Evolutionary conservation across 2,113 vertebrate genomes (phyloP).

Genomic region (Hiodon alosoides): DNA sequence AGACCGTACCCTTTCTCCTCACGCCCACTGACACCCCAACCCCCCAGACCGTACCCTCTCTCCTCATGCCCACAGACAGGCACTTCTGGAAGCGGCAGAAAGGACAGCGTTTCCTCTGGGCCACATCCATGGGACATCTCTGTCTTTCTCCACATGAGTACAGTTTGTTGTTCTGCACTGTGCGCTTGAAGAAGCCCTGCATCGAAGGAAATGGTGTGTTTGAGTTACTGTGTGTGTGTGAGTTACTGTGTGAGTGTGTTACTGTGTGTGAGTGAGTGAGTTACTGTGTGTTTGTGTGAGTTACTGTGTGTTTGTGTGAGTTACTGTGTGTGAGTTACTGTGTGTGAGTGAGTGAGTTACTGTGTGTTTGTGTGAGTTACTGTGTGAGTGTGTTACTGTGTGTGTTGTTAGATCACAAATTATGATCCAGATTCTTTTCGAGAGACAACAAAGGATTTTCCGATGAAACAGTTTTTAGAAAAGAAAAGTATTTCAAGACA

Average conservation of each 20-base stretch:
- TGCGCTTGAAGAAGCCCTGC: constrained; percentile 74
- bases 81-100: constrained; percentile 73
- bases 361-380: no score
- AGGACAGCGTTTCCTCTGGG: constrained; percentile 70
- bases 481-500: neutral
- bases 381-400: constrained; percentile 4
- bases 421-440: no score
- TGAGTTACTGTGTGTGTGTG: neutral
- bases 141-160: constrained; percentile 66
- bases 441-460: no score
- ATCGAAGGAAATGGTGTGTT: constrained; percentile 6
- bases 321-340: neutral
- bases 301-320: neutral
- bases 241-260: neutral
- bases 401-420: no score
- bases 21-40: neutral
- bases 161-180: constrained; percentile 70
- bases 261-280: neutral
- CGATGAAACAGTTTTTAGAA: neutral
- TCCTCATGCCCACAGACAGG: constrained; percentile 69
- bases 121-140: constrained; percentile 63
- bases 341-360: neutral
- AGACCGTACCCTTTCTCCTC: neutral
- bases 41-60: constrained; percentile 54
- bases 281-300: constrained; percentile 1